Base-by-base conservation (phyloP, 1,140 invertebrate species). In the Steinernema khuongi region DNA sequence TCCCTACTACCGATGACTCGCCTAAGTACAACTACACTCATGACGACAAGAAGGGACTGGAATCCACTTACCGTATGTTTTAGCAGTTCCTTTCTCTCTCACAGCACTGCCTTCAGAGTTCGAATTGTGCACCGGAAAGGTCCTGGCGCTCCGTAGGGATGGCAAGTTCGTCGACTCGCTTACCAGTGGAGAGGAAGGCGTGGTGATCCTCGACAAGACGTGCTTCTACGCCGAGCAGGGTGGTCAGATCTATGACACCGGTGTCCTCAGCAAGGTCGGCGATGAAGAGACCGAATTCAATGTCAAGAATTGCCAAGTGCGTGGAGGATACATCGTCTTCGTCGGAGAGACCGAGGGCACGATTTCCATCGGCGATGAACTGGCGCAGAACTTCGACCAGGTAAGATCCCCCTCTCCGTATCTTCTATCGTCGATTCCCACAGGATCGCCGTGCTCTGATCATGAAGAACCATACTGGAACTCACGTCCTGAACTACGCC, bases 401-500 rank as follows among this genome's bases (percentile, higher is more conserved):
- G 86, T 86, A 30, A n/a, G 18, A 18, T 2, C 18, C 18, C 17
- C n/a, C 14, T 73, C 28, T 72, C 22, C 36, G 36, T 41, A n/a
- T 41, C 7, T 41, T 81, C 68, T 75, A 18, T 31, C 18, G 18
- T 30, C 1, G 29, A 29, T 81, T 82, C 67, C n/a, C n/a, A n/a
- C 18, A 86, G 86, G 88, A 90, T 79, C 89, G 94, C 74, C 88
- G 95, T 84, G 89, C 91, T 79, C 86, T 92, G 2, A 89, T 98
- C 28, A 99, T 99, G 97, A 96, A 93, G 82, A 99, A 99, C 87
- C 97, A 99, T 83, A 99, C 96, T 28, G 97, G 93, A 29, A 99
- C 97, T 0, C 97, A 99, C 87, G 90, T 95, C 67, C 88, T 99
- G 0, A 99, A 99, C 88, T 94, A 92, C 88, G 94, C 93, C 30